A percentile compares a stretch with the other conserved stretches of the same genome.
Conservation (phyloP, 1,140 invertebrate species). For the Teleopsis dalmanni region DNA sequence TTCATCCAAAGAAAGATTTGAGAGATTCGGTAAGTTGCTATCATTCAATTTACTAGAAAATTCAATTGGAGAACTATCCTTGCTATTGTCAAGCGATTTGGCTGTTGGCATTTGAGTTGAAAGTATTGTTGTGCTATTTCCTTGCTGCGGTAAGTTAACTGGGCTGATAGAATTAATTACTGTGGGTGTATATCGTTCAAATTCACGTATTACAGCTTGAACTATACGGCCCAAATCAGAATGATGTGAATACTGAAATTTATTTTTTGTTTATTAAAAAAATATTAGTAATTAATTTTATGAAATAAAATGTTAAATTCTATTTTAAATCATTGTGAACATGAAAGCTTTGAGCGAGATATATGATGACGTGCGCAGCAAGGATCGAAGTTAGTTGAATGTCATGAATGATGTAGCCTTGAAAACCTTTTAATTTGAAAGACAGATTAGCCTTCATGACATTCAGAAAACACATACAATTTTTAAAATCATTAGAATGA, state of each 20-base stretch:
- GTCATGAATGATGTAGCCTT: neutral
- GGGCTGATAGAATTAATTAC: constrained; percentile 10
- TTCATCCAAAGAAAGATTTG: constrained; percentile 59
- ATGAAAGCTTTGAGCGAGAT: neutral
- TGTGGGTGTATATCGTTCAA: constrained; percentile 57
- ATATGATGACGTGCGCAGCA: neutral
- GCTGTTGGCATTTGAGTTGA: constrained; percentile 17
- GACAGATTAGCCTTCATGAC: neutral
- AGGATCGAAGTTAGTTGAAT: neutral
- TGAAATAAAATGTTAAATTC: no score
- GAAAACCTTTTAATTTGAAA: neutral
- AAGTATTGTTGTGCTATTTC: constrained; percentile 22
- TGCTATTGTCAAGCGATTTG: constrained; percentile 14
- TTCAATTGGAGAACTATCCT: constrained; percentile 14
- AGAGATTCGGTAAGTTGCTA: constrained; percentile 55
- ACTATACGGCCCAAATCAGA: constrained; percentile 71
- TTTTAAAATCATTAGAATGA: neutral
- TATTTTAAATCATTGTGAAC: constrained; percentile 1
- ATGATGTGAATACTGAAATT: constrained; percentile 61
- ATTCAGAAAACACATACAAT: neutral
- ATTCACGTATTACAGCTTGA: constrained; percentile 68
- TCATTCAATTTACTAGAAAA: constrained; percentile 10
- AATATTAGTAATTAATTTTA: no score
- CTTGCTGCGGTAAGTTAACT: constrained; percentile 10
- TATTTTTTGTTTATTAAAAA: no score